Percentiles rank a stretch among this genome's conserved stretches.
These are phyloP conservation scores for Aporrectodea caliginosa DNA, from an alignment of 1,140 invertebrate species.

Conservation along the genomic window DNA sequence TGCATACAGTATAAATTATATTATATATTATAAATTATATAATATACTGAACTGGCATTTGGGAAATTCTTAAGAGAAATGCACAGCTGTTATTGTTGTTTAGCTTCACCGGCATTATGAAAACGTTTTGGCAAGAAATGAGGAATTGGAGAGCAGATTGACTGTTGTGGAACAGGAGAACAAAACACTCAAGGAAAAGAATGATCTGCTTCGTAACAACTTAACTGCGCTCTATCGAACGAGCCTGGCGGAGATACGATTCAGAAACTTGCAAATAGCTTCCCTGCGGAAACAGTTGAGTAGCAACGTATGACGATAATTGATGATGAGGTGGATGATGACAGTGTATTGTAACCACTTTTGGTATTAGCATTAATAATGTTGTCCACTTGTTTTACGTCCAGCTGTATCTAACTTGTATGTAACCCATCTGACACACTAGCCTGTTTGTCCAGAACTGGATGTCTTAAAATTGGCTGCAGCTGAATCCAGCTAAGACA, in stretches of 20 bases:
- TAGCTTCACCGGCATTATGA: no score
- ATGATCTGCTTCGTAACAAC: neutral
- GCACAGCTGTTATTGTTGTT: no score
- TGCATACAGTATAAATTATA: no score
- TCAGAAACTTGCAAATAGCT: neutral
- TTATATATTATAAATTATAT: no score
- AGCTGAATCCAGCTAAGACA: no score
- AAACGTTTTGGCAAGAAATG: neutral
- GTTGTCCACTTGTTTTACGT: neutral
- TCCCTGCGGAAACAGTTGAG: neutral
- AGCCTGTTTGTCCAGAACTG: no score
- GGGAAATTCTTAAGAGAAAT: no score
- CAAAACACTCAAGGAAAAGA: neutral
- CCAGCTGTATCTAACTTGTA: no score
- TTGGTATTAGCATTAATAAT: neutral
- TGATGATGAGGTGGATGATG: neutral
- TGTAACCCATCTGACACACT: no score
- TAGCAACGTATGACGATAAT: neutral
- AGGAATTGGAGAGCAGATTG: neutral
- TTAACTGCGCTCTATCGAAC: neutral
- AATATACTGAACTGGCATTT: no score
- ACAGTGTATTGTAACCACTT: neutral
- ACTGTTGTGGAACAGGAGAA: neutral
- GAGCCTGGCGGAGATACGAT: neutral
- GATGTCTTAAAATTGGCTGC: no score